phyloP scores from a whole-genome alignment of 2,888 invertebrate genomes.

The Metallyticus violacea region DNA sequence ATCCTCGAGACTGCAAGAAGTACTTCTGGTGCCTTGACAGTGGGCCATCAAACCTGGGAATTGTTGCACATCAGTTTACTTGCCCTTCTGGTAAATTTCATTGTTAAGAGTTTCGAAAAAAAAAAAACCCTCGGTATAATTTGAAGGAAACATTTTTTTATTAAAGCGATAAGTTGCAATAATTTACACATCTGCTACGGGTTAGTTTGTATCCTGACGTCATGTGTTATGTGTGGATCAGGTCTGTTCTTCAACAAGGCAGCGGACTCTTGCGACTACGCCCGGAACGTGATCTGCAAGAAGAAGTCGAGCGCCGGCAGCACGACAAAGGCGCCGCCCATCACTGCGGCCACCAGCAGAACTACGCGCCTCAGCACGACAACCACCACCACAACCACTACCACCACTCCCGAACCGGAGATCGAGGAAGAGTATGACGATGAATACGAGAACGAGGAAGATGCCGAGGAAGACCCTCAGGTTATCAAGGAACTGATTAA shows the following conservation, averaged over 20 bases:
- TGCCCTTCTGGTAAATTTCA: slow-evolving; percentile 73
- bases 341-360: slow-evolving; percentile 47
- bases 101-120: too few species aligned
- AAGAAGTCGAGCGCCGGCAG: slow-evolving; percentile 51
- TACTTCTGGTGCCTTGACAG: slow-evolving; percentile 93
- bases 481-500: slow-evolving; percentile 82
- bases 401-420: slow-evolving; percentile 50
- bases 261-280: slow-evolving; percentile 89
- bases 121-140: too few species aligned
- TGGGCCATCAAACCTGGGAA: slow-evolving; percentile 82
- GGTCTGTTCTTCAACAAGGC: slow-evolving; percentile 88
- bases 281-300: slow-evolving; percentile 81
- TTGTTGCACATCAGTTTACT: slow-evolving; percentile 89
- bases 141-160: too few species aligned
- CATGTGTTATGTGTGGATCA: slow-evolving; percentile 41
- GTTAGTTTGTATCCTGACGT: too few species aligned
- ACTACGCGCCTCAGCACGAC: slow-evolving; percentile 45
- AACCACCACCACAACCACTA: slow-evolving; percentile 48
- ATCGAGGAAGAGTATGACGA: slow-evolving; percentile 48
- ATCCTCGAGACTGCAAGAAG: slow-evolving; percentile 90
- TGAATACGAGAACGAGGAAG: slow-evolving; percentile 40
- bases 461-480: slow-evolving; percentile 66
- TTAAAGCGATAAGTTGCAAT: too few species aligned
- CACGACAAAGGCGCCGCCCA: slow-evolving; percentile 43
- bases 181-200: too few species aligned